Conservation (phyloP, 1,140 invertebrate genomes). For the Drepana arcuata region DNA sequence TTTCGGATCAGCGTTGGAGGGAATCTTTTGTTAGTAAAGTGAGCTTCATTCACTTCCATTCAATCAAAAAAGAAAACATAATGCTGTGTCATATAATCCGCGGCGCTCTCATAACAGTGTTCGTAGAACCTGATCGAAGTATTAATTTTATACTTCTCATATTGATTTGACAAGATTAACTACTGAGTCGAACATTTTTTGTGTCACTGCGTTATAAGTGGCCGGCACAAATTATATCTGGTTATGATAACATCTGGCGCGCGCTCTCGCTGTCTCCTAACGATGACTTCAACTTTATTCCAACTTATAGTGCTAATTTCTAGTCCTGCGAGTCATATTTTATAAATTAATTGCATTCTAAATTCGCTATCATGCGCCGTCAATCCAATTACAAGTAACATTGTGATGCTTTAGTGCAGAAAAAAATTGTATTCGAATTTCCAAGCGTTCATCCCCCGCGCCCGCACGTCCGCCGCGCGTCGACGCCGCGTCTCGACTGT, state of each 20-base stretch:
- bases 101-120: slow-evolving; percentile 22
- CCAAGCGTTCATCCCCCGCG: slow-evolving; percentile 66
- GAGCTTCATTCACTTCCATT: slow-evolving; percentile 29
- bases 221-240: slow-evolving; percentile 9
- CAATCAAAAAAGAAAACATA: slow-evolving; percentile 34
- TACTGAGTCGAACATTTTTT: slow-evolving; percentile 18
- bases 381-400: slow-evolving; percentile 66
- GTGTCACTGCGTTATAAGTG: slow-evolving; percentile 16
- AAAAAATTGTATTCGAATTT: slow-evolving; percentile 71
- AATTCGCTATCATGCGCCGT: slow-evolving; percentile 45
- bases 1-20: slow-evolving; percentile 45
- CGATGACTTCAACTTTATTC: slow-evolving; percentile 19
- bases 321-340: slow-evolving; percentile 24
- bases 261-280: slow-evolving; percentile 26
- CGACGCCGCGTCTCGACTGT: slow-evolving; percentile 67
- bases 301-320: slow-evolving; percentile 20
- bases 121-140: slow-evolving; percentile 28
- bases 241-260: slow-evolving; percentile 20
- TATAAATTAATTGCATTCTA: slow-evolving; percentile 37
- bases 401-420: slow-evolving; percentile 58
- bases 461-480: slow-evolving; percentile 66
- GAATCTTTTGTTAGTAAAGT: slow-evolving; percentile 32
- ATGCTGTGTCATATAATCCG: slow-evolving; percentile 34
- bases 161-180: slow-evolving; percentile 30
- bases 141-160: slow-evolving; percentile 30